A percentile compares a stretch with the other conserved stretches of the same genome.
These are phyloP conservation scores for Enteromius argenteus DNA, from an alignment of 2,797 vertebrate genomes.

Conservation along the genomic window DNA sequence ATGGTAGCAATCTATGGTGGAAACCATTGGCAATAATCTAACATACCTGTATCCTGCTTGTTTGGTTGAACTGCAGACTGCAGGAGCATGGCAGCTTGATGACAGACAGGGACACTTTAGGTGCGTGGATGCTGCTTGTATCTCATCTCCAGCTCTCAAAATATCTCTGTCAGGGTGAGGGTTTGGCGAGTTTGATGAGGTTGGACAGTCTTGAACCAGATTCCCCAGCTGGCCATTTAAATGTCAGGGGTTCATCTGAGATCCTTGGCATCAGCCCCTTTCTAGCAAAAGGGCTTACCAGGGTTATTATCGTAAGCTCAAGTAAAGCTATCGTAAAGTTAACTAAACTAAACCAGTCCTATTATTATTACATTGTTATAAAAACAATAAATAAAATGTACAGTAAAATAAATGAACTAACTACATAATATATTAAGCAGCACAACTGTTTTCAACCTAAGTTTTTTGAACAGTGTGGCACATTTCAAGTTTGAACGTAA, in stretches of 20 bases:
- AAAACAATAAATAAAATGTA: background rate
- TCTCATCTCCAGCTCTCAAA: conserved; percentile 54
- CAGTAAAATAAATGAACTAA: background rate
- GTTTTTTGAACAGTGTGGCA: background rate
- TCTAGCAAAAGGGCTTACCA: background rate
- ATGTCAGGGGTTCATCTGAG: conserved; percentile 43
- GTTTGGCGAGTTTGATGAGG: conserved; percentile 3
- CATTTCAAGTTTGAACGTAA: background rate
- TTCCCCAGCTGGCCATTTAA: conserved; percentile 34
- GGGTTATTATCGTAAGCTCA: background rate
- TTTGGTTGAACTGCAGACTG: background rate
- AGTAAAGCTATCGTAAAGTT: background rate
- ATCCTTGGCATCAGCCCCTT: conserved; percentile 12
- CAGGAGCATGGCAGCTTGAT: conserved; percentile 17
- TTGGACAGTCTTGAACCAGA: conserved; percentile 16
- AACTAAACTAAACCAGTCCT: background rate
- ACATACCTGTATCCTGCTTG: background rate
- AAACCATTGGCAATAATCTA: background rate
- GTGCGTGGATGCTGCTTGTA: conserved; percentile 28
- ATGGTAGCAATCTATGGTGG: background rate
- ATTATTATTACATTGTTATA: background rate
- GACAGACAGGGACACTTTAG: conserved; percentile 39
- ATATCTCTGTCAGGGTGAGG: conserved; percentile 43
- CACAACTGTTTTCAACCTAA: background rate
- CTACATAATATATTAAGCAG: background rate